A percentile compares a stretch with the other conserved stretches of the same genome.
phyloP scores from a whole-genome alignment of 2,888 invertebrate species.

The Augochlorella aurata region DNA sequence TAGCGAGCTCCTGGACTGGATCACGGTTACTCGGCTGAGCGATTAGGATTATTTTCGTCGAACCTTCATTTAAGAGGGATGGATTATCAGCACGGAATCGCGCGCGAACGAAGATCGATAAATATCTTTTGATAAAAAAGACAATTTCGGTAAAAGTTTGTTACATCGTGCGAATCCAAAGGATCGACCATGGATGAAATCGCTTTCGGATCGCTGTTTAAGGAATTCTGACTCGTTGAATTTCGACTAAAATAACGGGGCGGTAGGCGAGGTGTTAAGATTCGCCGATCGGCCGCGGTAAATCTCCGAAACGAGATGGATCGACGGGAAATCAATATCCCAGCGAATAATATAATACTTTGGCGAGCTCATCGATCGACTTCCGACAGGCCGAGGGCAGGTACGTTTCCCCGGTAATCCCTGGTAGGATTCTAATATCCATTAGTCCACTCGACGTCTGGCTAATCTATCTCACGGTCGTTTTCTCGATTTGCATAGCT shows the following conservation, averaged over 20 bases:
- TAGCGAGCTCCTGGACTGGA: not conserved
- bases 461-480: slow-evolving; percentile 62
- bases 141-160: no score
- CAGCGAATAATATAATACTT: slow-evolving; percentile 11
- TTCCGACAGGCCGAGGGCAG: slow-evolving; percentile 6
- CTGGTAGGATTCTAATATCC: slow-evolving; percentile 63
- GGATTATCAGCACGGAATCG: not conserved
- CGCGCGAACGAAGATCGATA: no score
- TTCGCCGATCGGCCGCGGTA: not conserved
- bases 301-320: not conserved
- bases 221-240: no score
- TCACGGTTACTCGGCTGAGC: not conserved
- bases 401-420: slow-evolving; percentile 47
- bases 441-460: slow-evolving; percentile 65
- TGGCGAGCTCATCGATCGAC: slow-evolving; percentile 33
- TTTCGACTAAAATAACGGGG: no score
- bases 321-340: slow-evolving; percentile 5
- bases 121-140: no score
- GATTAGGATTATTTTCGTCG: not conserved
- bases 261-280: not conserved
- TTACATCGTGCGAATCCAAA: no score
- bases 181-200: no score
- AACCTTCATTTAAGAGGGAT: not conserved
- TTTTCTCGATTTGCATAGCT: slow-evolving; percentile 67
- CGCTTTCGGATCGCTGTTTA: no score